Evolutionary conservation across 2,113 vertebrate genomes (phyloP), one percentile per base, ranked within the genome.

Genomic region (Pelecanus crispus): DNA sequence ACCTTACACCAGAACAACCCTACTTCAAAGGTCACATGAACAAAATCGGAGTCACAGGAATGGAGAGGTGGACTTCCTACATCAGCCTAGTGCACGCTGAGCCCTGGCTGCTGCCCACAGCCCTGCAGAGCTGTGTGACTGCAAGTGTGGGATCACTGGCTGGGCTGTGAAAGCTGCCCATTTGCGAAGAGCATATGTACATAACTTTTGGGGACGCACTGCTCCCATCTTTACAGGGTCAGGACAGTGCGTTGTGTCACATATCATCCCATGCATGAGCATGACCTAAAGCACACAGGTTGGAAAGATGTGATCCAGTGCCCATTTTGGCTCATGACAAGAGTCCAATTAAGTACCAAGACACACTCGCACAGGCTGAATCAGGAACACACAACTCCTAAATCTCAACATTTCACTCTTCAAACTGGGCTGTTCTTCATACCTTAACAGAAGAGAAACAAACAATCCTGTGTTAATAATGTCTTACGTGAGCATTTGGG

Each of bases 281-380:
- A 73, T 2, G 18, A 53, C 44, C 59, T 58, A 19, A 70, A 56
- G 38, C 36, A 75, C 40, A 65, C 44, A 56, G 17, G 10, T 15
- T 26, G 7, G 36, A 85, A 87, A 72, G 10, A 84, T 17, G 19
- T 29, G 21, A 75, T 44, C 6, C 36, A 53, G 15, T 0, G 36
- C 25, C 34, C 1, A 0, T 32, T 83, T 34, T 70, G 8, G n/a
- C 29, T 65, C 49, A 45, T 0, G 0, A 59, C 28, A 79, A 66
- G 13, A 80, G 9, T 42, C 34, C 2, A 0, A 55, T 32, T 25
- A 68, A 34, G 16, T 68, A 32, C 26, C 20, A 29, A 61, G 61
- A 63, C 34, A 59, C 28, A 22, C 9, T 16, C 59, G 19, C 25
- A 83, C 29, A 78, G 49, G 19, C n/a, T 56, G 28, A 67, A 52